Percentiles rank a stretch among this genome's conserved stretches.
phyloP scores from a whole-genome alignment of 2,797 vertebrate genomes.

The Tympanoctomys barrerae region DNA sequence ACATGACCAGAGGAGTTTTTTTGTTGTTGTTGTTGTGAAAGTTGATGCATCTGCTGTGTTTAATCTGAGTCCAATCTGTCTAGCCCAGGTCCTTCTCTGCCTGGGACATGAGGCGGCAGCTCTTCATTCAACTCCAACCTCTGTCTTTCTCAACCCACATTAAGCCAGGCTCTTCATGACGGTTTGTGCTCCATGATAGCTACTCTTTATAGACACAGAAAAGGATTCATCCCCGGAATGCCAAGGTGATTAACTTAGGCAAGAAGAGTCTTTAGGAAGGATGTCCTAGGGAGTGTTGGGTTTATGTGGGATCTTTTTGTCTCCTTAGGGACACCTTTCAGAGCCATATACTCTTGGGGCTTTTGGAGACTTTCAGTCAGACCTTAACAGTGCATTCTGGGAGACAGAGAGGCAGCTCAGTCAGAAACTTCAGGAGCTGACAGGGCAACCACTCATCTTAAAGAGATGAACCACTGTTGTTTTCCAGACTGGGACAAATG shows the following conservation, averaged over 20 bases:
- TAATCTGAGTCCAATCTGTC: neutral
- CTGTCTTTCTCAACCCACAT: neutral
- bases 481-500: neutral
- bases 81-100: neutral
- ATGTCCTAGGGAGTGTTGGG: neutral
- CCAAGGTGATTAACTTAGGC: neutral
- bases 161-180: neutral
- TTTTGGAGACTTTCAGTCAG: slow-evolving; percentile 86
- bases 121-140: neutral
- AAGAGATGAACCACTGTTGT: slow-evolving; percentile 57
- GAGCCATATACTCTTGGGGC: slow-evolving; percentile 87
- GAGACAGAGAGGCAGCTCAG: slow-evolving; percentile 82
- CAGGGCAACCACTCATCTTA: slow-evolving; percentile 78
- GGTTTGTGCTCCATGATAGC: neutral
- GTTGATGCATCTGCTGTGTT: neutral
- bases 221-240: neutral
- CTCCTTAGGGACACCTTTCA: slow-evolving; percentile 83
- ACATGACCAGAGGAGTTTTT: neutral
- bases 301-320: slow-evolving; percentile 37
- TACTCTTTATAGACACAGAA: neutral
- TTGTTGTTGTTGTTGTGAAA: neutral
- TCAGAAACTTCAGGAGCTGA: slow-evolving; percentile 81
- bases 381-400: slow-evolving; percentile 86
- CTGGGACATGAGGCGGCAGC: neutral
- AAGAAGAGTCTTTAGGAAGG: neutral